Percentiles rank a stretch among this genome's conserved stretches.
phyloP scores from a whole-genome alignment of 2,113 vertebrate species.

The Gambusia affinis region DNA sequence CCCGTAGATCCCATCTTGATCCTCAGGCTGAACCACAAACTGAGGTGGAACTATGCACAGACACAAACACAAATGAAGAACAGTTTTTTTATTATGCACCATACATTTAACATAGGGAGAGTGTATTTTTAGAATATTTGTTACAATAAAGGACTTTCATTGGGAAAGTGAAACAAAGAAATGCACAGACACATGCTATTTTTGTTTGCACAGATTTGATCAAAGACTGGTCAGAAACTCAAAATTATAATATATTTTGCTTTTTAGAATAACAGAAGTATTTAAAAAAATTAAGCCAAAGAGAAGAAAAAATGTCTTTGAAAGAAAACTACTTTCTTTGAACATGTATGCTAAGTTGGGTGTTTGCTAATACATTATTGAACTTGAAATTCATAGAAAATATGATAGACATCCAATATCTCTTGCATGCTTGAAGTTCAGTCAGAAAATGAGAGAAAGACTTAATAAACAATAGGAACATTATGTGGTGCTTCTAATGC shows the following conservation, averaged over 20 bases:
- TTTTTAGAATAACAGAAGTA: background rate
- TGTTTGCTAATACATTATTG: no score
- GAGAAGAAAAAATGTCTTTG: no score
- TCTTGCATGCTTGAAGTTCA: no score
- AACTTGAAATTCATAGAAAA: background rate
- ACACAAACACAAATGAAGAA: slow-evolving; percentile 23
- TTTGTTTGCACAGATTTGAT: background rate
- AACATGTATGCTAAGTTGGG: no score
- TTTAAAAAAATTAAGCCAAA: no score
- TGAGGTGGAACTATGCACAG: slow-evolving; percentile 89
- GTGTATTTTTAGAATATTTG: background rate
- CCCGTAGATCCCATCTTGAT: slow-evolving; percentile 97
- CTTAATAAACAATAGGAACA: no score
- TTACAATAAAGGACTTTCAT: background rate
- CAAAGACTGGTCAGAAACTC: no score
- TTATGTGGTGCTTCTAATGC: no score
- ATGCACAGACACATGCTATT: background rate
- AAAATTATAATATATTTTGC: background rate
- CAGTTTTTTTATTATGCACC: slow-evolving; percentile 3
- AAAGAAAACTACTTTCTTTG: no score
- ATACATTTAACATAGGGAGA: background rate
- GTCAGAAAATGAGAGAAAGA: no score
- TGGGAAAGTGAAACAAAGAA: background rate
- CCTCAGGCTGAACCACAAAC: slow-evolving; percentile 96
- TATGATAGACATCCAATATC: background rate